Base-by-base conservation (phyloP, 2,113 vertebrate species). In the Pluvialis apricaria region DNA sequence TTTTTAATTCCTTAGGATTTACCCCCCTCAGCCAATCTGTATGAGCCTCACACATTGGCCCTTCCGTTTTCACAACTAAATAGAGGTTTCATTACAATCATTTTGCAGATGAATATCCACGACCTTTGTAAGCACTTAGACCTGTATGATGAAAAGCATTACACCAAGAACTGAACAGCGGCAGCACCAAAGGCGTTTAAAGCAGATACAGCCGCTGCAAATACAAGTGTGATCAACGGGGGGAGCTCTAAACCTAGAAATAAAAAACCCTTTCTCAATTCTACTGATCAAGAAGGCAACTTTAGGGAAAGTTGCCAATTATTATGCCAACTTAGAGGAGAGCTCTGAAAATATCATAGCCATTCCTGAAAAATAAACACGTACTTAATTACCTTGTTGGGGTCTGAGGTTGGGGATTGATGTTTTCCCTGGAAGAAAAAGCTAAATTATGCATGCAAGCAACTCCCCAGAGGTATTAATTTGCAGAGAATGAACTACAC, bases 181-280 rank as follows among this genome's bases (percentile, higher is more conserved):
- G 61, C 31, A 13, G 16, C 61, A 40, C 19, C 34, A 25, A 40
- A 60, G 6, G 34, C 18, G 2, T 6, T 36, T 36, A 26, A 40
- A 69, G 16, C 38, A 60, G 28, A 9, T 0, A 10, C 21, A 51
- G 62, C 61, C 66, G 62, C 65, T 92, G 90, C 81, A 81, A 86
- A 69, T 57, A 45, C 8, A 68, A n/a, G 26, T 7, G 3, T 5
- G 22, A 86, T 36, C 96, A 94, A 36, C 9, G 5, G 92, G 65
- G 69, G 92, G 94, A 81, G 94, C 83, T 90, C 90, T 73, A 86
- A 86, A 72, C 40, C 71, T 19, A 71, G 55, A 91, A 82, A 89
- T 72, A 70, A 88, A 84, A 51, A 3, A 19, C 6, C 0, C 0
- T 2, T 49, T 26, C 85, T 40, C 12, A 3, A 6, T 12, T 44